Evolutionary conservation across 1,140 invertebrate genomes (phyloP).

Genomic region (Bombyx mori): DNA sequence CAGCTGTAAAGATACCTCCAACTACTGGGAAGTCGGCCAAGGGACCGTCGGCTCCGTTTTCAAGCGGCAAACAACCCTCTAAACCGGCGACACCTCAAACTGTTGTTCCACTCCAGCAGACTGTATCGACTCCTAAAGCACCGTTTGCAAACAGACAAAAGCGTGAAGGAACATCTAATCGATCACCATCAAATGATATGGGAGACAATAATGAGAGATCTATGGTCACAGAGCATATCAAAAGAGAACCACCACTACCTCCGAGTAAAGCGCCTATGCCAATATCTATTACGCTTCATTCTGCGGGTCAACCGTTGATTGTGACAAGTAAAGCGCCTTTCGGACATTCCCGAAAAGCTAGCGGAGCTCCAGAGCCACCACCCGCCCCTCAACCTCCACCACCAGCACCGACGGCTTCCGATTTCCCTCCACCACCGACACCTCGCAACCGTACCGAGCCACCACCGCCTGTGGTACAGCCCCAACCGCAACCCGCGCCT

Average conservation of each 20-base stretch:
- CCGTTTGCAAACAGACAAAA: conserved; percentile 66
- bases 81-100: conserved; percentile 51
- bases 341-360: conserved; percentile 52
- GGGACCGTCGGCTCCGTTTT: conserved; percentile 51
- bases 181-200: conserved; percentile 49
- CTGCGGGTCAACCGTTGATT: conserved; percentile 53
- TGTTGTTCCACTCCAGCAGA: conserved; percentile 54
- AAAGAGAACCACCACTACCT: conserved; percentile 49
- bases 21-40: conserved; percentile 42
- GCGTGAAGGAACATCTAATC: conserved; percentile 47
- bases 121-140: conserved; percentile 56
- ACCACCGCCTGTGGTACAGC: conserved; percentile 32
- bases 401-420: conserved; percentile 61
- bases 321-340: conserved; percentile 64
- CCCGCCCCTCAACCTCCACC: conserved; percentile 51
- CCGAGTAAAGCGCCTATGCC: conserved; percentile 58
- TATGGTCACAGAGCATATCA: conserved; percentile 32
- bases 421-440: conserved; percentile 65
- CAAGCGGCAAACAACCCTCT: conserved; percentile 40
- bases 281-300: conserved; percentile 51
- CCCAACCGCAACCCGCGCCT: conserved; percentile 47
- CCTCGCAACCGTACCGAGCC: conserved; percentile 55
- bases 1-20: conserved; percentile 34
- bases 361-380: conserved; percentile 37
- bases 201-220: conserved; percentile 30